These are phyloP conservation scores for roundworm (Caenorhabditis elegans) DNA, from an alignment of 1,140 invertebrate species.

Conservation along the genomic window WBcel235 BX284605.5:4997001-4997500, in stretches of 20 bases:
- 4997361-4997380: slow-evolving; percentile 29
- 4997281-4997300: background rate
- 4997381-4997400: slow-evolving; percentile 34
- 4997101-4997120: too few relatives aligned
- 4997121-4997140: background rate
- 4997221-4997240: slow-evolving; percentile 33
- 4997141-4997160: background rate
- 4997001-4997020: too few relatives aligned
- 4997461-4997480: background rate
- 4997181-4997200: slow-evolving; percentile 13
- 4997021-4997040: too few relatives aligned
- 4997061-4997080: too few relatives aligned
- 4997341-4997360: background rate
- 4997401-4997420: slow-evolving; percentile 39
- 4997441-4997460: slow-evolving; percentile 45
- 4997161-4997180: background rate
- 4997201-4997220: background rate
- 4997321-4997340: slow-evolving; percentile 27
- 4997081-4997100: too few relatives aligned
- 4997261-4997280: slow-evolving; percentile 12
- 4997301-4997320: background rate
- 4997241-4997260: background rate
- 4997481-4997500: slow-evolving; percentile 16
- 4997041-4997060: too few relatives aligned
- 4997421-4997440: slow-evolving; percentile 52